phyloP scores from a whole-genome alignment of 2,888 invertebrate species.

The Miltochrista miniata region DNA sequence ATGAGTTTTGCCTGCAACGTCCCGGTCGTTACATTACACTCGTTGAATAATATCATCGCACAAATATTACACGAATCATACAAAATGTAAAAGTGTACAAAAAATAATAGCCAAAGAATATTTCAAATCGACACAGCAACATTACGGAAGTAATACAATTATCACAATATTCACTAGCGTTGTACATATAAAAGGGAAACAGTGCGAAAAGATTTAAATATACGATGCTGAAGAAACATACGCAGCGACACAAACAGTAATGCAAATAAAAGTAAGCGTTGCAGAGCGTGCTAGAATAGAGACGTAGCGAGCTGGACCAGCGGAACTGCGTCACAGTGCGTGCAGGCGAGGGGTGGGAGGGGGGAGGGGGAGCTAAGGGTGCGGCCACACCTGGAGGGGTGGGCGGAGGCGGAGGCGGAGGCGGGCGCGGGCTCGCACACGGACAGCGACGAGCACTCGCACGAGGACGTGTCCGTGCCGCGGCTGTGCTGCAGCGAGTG shows the following conservation, averaged over 20 bases:
- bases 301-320: too few relatives aligned
- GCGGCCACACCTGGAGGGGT: neutral
- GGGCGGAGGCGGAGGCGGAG: neutral
- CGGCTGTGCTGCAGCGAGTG: slow-evolving; percentile 78
- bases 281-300: neutral
- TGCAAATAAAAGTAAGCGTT: slow-evolving; percentile 2
- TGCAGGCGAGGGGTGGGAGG: too few relatives aligned
- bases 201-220: neutral
- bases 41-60: neutral
- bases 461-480: slow-evolving; percentile 60
- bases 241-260: neutral
- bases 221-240: neutral
- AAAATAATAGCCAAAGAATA: too few relatives aligned
- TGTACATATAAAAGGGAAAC: neutral
- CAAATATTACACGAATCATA: neutral
- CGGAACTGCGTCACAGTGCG: neutral
- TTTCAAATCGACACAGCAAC: too few relatives aligned
- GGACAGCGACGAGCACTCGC: slow-evolving; percentile 59
- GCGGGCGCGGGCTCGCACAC: slow-evolving; percentile 50
- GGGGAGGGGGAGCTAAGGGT: neutral
- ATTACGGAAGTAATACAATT: too few relatives aligned
- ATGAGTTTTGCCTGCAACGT: slow-evolving; percentile 68
- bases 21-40: neutral
- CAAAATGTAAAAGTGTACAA: too few relatives aligned
- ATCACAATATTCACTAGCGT: too few relatives aligned